These are phyloP conservation scores for Microplitis mediator DNA, from an alignment of 1,140 invertebrate genomes.

Conservation along the genomic window DNA sequence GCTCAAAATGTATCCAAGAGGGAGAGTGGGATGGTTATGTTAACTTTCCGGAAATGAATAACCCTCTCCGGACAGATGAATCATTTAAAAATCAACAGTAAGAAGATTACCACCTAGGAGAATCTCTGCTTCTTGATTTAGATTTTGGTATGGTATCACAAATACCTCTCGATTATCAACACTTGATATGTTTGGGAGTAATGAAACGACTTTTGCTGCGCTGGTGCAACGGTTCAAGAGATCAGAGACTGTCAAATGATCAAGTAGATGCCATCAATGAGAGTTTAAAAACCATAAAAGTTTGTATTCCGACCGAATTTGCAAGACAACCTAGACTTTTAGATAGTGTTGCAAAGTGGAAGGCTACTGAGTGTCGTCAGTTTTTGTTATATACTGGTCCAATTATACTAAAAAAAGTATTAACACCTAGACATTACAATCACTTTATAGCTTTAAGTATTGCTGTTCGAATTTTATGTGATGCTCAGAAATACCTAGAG, in stretches of 20 bases:
- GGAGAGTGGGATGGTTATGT: conserved; percentile 18
- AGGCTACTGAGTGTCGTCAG: conserved; percentile 35
- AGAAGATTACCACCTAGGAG: conserved; percentile 19
- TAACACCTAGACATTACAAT: conserved; percentile 17
- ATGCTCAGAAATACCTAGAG: conserved; percentile 31
- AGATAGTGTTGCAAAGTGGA: conserved; percentile 21
- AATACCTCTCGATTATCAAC: conserved; percentile 40
- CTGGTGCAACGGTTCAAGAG: not conserved
- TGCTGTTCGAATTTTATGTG: conserved; percentile 12
- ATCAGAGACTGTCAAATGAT: not conserved
- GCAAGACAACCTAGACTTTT: conserved; percentile 22
- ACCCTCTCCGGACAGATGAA: conserved; percentile 19
- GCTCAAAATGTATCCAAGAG: conserved; percentile 31
- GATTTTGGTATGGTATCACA: conserved; percentile 33
- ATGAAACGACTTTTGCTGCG: not conserved
- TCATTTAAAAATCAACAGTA: conserved; percentile 10
- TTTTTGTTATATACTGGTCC: conserved; percentile 34
- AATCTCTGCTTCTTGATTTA: conserved; percentile 20
- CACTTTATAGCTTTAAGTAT: conserved; percentile 18
- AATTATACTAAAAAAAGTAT: conserved; percentile 23
- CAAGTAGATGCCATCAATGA: not conserved
- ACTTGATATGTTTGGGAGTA: conserved; percentile 29
- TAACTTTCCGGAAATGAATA: conserved; percentile 20
- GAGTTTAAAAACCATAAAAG: not conserved
- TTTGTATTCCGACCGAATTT: conserved; percentile 29